Percentiles rank a stretch among this genome's conserved stretches.
Evolutionary conservation across 2,113 vertebrate species (phyloP).

Genomic region (Reinhardtius hippoglossoides): DNA sequence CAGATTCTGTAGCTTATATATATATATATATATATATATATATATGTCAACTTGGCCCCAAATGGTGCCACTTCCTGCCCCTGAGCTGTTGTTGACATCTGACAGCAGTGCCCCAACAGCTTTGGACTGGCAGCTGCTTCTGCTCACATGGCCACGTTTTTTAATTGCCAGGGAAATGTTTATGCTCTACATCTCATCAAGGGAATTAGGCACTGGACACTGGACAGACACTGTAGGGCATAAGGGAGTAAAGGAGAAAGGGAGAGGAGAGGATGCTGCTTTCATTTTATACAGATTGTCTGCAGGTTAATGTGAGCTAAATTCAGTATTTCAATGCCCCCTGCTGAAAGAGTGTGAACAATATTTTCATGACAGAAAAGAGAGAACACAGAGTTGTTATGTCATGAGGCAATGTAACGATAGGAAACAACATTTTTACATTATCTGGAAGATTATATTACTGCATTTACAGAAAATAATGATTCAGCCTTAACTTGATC

Average conservation of each 20-base stretch:
- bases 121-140: constrained; percentile 58
- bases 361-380: not conserved
- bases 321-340: not conserved
- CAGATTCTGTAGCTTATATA: too few relatives aligned
- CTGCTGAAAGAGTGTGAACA: not conserved
- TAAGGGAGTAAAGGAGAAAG: not conserved
- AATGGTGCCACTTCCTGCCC: constrained; percentile 81
- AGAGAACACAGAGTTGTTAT: not conserved
- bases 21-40: too few relatives aligned
- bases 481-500: too few relatives aligned
- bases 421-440: not conserved
- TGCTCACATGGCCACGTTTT: constrained; percentile 49
- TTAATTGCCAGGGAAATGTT: constrained; percentile 66
- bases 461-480: too few relatives aligned
- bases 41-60: constrained; percentile 66
- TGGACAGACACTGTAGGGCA: not conserved
- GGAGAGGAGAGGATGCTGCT: not conserved
- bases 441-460: not conserved
- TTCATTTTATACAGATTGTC: not conserved
- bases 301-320: constrained; percentile 6
- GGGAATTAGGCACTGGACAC: constrained; percentile 45
- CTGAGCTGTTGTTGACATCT: constrained; percentile 79
- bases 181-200: constrained; percentile 65
- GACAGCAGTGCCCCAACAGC: constrained; percentile 65
- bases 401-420: too few relatives aligned